phyloP scores from a whole-genome alignment of 2,888 invertebrate species.

The Dicroscelio sp. region DNA sequence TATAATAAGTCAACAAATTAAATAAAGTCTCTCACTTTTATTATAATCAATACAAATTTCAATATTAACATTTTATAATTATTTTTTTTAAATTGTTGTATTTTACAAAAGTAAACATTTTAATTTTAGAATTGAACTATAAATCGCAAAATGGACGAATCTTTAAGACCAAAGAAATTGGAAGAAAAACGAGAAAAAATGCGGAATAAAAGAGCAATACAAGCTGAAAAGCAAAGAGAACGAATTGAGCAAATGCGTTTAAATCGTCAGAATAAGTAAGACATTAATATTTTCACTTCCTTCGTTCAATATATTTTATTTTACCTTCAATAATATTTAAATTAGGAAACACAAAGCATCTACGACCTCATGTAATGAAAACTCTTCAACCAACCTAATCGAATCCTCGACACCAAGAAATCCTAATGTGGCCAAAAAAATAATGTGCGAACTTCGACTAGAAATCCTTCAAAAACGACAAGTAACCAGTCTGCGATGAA shows the following conservation, averaged over 20 bases:
- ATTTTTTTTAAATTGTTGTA: not conserved
- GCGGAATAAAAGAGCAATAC: not conserved
- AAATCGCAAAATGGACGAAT: not conserved
- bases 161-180: not conserved
- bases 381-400: no score
- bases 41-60: not conserved
- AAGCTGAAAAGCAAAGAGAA: constrained; percentile 1
- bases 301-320: no score
- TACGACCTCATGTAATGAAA: no score
- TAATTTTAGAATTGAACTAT: not conserved
- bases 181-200: not conserved
- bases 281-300: no score
- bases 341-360: no score
- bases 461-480: constrained; percentile 22
- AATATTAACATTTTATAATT: not conserved
- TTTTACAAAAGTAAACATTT: not conserved
- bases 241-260: constrained; percentile 3
- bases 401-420: no score
- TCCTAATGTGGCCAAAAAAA: no score
- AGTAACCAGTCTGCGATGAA: not conserved
- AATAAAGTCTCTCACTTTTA: no score
- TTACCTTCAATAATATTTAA: no score
- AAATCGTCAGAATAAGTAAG: not conserved
- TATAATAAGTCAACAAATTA: no score
- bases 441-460: no score